phyloP scores from a whole-genome alignment of 2,888 invertebrate genomes.

The Darwinula stevensoni region DNA sequence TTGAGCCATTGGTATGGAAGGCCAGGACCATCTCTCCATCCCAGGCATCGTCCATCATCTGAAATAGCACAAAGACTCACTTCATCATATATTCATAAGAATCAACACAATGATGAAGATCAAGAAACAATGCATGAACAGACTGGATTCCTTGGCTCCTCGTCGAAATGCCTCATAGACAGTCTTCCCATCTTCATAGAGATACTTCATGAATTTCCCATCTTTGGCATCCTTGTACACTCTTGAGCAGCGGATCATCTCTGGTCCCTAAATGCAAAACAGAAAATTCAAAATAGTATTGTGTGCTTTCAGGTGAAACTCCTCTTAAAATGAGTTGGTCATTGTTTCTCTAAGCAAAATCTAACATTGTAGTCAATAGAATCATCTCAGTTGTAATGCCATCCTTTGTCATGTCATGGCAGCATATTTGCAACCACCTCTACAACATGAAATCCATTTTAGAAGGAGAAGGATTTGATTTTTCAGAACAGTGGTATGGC shows the following conservation, averaged over 20 bases:
- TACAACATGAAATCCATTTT: too few species aligned
- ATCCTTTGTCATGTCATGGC: too few species aligned
- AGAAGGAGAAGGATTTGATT: too few species aligned
- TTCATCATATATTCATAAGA: too few species aligned
- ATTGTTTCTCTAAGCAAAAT: too few species aligned
- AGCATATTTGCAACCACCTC: too few species aligned
- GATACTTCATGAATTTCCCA: conserved; percentile 41
- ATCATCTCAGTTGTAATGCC: too few species aligned
- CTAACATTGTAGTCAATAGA: too few species aligned
- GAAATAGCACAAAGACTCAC: conserved; percentile 14
- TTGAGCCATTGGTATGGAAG: conserved; percentile 74
- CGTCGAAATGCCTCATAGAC: conserved; percentile 65
- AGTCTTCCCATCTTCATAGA: conserved; percentile 61
- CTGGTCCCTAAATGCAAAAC: conserved; percentile 37
- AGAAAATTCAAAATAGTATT: conserved; percentile 9
- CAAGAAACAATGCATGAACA: conserved; percentile 21
- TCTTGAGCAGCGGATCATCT: conserved; percentile 59
- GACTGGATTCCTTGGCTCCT: conserved; percentile 71
- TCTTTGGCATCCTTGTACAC: conserved; percentile 44
- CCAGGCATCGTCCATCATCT: conserved; percentile 73
- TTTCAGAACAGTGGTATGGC: too few species aligned
- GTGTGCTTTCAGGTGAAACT: not conserved
- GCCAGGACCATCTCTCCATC: conserved; percentile 56
- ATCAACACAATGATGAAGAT: too few species aligned
- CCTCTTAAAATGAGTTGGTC: too few species aligned